Base-by-base conservation (phyloP, 1,140 invertebrate species). In the Nylanderia fulva region DNA sequence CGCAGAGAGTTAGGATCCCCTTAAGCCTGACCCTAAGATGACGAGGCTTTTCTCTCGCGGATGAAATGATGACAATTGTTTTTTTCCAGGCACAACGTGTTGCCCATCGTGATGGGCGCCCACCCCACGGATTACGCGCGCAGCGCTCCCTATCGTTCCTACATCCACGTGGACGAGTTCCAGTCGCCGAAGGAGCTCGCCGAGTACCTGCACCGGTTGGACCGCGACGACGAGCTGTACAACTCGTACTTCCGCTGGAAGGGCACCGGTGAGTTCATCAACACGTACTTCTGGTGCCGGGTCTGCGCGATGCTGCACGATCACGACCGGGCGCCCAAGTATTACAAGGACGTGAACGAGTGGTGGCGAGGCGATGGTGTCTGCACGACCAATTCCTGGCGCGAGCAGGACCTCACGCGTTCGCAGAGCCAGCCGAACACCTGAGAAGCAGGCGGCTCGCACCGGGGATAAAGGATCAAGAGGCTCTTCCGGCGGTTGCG, bases 71-170 rank as follows among this genome's bases (percentile, higher is more conserved):
- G n/a, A n/a, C n/a, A n/a, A n/a, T n/a, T n/a, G n/a, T 54, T 1
- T 9, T 75, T 87, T 54, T 86, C 18, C 93, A 98, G 98, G 77
- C 97, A 98, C 88, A 97, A 98, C 91, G 96, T 98, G 13, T 93
- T 99, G 63, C 98, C 98, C 0, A 98, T 99, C 66, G 99, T 99
- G 21, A 99, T 99, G 98, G 99, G 99, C 1, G 99, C 98, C 0
- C 96, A 97, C 48, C 97, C 97, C 0, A 97, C 97, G 42, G 98
- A 99, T 92, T 99, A 99, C 94, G 96, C 96, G 71, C 96, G 96
- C 45, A 96, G 96, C 79, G 97, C 99, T 1, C 99, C 99, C 0
- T 96, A 97, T 88, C 96, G 98, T 88, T 99, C 98, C 0, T 98
- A 96, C 93, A 98, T 99, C 39, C 98, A 99, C 94, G 98, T 99